Base-by-base conservation (phyloP, 2,888 invertebrate species). In the Drosophila merina region DNA sequence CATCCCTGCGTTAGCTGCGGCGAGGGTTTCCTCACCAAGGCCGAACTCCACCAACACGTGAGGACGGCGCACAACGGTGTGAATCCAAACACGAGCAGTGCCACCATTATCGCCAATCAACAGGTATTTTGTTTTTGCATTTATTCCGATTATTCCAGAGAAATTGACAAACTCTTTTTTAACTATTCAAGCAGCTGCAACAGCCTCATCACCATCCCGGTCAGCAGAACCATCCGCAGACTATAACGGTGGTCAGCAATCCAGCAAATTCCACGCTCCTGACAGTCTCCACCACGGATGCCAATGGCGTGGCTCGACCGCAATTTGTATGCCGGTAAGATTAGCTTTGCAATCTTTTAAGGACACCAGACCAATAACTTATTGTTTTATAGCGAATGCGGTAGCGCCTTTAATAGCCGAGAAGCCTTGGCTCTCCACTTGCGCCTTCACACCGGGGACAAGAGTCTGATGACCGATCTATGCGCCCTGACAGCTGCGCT, bases 361-460 rank as follows among this genome's bases (percentile, higher is more conserved):
- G 3, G 3, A 6, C 5, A 20, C 9, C 4, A 7, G 7, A 36
- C 12, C n/a, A 28, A 20, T 9, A 9, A 4, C 3, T 56, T 48
- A 26, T 38, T 0, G 4, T 20, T 38, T 38, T 10, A 0, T 55
- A 92, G 94, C 80, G 94, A 94, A 90, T 95, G 94, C 83, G 94
- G 94, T 74, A 93, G 94, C 90, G 93, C 93, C 81, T 95, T 94
- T 85, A 93, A 94, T 70, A 94, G 94, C 74, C 93, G 95, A 90
- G 96, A 96, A 93, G 96, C 96, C 78, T 91, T 96, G 66, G 95
- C 96, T 48, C 92, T 96, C 76, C 96, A 96, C 93, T 94, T 96
- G 90, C 94, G 96, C 74, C 93, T 96, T 88, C 96, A 96, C 91
- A 95, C 96, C 60, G 96, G 96, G 72, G 96, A 96, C 91, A 94